A percentile compares a stretch with the other conserved stretches of the same genome.
Conservation (phyloP, 2,113 vertebrate species). For the Periophthalmodon schlosseri region DNA sequence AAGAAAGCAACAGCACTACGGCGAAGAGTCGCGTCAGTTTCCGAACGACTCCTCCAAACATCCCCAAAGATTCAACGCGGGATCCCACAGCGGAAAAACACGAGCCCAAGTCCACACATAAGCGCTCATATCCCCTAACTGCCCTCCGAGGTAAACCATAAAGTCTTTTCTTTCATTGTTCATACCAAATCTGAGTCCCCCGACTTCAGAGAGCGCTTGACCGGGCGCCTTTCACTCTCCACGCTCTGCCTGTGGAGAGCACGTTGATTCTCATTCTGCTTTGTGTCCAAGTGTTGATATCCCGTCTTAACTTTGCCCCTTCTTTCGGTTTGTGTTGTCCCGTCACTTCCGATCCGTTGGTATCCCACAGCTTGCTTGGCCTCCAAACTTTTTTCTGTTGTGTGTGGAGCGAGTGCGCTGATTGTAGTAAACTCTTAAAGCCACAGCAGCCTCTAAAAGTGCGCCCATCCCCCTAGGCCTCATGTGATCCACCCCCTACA, state of each 20-base stretch:
- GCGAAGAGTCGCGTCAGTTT: slow-evolving; percentile 57
- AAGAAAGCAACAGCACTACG: slow-evolving; percentile 51
- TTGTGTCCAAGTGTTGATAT: slow-evolving; percentile 53
- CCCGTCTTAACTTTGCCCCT: slow-evolving; percentile 15
- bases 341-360: slow-evolving; percentile 85
- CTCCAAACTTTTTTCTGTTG: slow-evolving; percentile 70
- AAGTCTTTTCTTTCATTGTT: slow-evolving; percentile 45
- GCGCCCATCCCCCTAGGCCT: slow-evolving; percentile 70
- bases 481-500: slow-evolving; percentile 60
- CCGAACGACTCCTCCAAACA: slow-evolving; percentile 69
- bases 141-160: background rate
- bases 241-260: slow-evolving; percentile 17
- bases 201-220: slow-evolving; percentile 26
- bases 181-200: slow-evolving; percentile 30
- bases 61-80: slow-evolving; percentile 61
- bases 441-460: slow-evolving; percentile 64
- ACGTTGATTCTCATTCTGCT: slow-evolving; percentile 56
- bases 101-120: slow-evolving; percentile 21
- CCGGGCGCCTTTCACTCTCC: slow-evolving; percentile 42
- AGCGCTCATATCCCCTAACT: slow-evolving; percentile 59
- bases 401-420: slow-evolving; percentile 33
- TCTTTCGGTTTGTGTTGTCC: slow-evolving; percentile 60
- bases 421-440: slow-evolving; percentile 84
- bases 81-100: slow-evolving; percentile 48
- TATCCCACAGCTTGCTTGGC: slow-evolving; percentile 67